phyloP scores from a whole-genome alignment of 1,140 invertebrate genomes.

The Magallana gigas region DNA sequence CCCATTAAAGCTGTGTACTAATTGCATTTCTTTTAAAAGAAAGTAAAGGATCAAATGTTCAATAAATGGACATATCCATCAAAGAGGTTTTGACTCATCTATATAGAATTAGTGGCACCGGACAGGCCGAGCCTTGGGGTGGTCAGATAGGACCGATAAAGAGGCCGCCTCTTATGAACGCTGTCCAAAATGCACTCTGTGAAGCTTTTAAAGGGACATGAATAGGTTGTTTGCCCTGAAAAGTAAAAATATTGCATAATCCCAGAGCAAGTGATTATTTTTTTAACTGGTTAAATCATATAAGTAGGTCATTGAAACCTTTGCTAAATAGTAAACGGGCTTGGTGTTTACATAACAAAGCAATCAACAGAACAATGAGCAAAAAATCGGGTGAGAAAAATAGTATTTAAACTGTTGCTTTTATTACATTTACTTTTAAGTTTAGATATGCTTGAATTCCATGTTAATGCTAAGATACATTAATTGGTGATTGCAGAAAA shows the following conservation, averaged over 20 bases:
- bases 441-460: too few species aligned
- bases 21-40: slow-evolving; percentile 23
- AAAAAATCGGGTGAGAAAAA: background rate
- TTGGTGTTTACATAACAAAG: background rate
- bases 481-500: too few species aligned
- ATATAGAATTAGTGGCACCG: background rate
- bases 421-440: too few species aligned
- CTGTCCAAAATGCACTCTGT: background rate
- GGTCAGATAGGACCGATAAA: slow-evolving; percentile 21
- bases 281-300: slow-evolving; percentile 11
- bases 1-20: slow-evolving; percentile 19
- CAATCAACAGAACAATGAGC: background rate
- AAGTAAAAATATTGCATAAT: slow-evolving; percentile 32
- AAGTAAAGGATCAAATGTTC: slow-evolving; percentile 14
- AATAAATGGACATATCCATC: slow-evolving; percentile 23
- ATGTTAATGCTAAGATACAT: too few species aligned
- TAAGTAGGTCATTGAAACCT: slow-evolving; percentile 14
- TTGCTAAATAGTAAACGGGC: background rate
- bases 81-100: slow-evolving; percentile 34
- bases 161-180: background rate
- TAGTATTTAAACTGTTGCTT: background rate
- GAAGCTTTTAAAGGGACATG: slow-evolving; percentile 9
- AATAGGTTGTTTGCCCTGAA: slow-evolving; percentile 19
- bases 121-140: slow-evolving; percentile 5
- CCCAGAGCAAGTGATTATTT: slow-evolving; percentile 2